Evolutionary conservation across 2,888 invertebrate species (phyloP).

Genomic region (Antheraea assamensis): DNA sequence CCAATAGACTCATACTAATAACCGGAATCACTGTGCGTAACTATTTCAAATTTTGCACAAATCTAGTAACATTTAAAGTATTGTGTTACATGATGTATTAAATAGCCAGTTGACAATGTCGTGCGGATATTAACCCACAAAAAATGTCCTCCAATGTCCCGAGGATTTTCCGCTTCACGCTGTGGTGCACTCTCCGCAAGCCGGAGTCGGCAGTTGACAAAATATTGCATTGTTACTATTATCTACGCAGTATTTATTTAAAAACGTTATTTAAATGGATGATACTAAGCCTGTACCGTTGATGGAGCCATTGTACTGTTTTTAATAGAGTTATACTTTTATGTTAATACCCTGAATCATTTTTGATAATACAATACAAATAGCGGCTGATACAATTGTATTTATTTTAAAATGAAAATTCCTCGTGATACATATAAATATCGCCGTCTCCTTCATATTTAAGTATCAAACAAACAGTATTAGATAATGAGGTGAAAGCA

Average conservation of each 20-base stretch:
- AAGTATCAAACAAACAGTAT: conserved; percentile 16
- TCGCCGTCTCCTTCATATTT: conserved; percentile 2
- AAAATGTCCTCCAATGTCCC: conserved; percentile 81
- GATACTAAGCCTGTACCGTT: conserved; percentile 78
- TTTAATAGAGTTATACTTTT: conserved; percentile 68
- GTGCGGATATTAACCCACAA: conserved; percentile 81
- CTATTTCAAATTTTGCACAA: conserved; percentile 81
- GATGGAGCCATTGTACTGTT: conserved; percentile 70
- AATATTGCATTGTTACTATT: conserved; percentile 82
- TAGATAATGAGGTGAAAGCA: conserved; percentile 42
- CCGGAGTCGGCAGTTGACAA: conserved; percentile 80
- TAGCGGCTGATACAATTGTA: conserved; percentile 26
- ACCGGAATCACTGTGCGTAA: conserved; percentile 68
- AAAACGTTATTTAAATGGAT: conserved; percentile 82
- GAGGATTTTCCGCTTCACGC: conserved; percentile 83
- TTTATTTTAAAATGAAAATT: neutral
- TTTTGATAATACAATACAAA: conserved; percentile 42
- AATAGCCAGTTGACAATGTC: conserved; percentile 81
- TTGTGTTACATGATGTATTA: conserved; percentile 81
- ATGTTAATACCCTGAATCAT: conserved; percentile 42
- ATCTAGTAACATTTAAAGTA: conserved; percentile 81
- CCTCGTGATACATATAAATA: neutral
- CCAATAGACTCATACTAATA: conserved; percentile 63
- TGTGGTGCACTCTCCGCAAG: conserved; percentile 75
- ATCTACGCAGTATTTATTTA: conserved; percentile 80